Evolutionary conservation across 2,797 vertebrate species (phyloP), one percentile per base, ranked within the genome.

Genomic region (Ambastaia sidthimunki): DNA sequence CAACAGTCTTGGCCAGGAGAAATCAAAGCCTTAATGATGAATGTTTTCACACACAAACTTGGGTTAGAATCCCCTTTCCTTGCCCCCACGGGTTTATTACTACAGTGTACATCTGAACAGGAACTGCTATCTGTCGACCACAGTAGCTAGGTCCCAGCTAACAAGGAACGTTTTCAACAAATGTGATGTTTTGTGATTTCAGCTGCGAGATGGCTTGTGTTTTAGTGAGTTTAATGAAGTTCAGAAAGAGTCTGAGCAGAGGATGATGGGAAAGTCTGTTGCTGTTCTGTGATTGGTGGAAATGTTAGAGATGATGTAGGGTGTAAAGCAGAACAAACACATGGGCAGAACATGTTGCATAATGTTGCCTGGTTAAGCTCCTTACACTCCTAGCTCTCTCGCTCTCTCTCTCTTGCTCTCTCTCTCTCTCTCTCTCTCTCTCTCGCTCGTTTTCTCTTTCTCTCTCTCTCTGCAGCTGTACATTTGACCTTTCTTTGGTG

Each of bases 291-390:
- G 15, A 37, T 62, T 41, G 23, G 50, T 31, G 34, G 21, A 7
- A 76, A 71, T 37, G 31, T 37, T 48, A 37, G 66, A 23, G 55
- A 78, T 78, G 76, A 65, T 44, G 68, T 65, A 50, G n/a, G 0
- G 44, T 54, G 44, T 19, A 48, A 41, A 66, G 44, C 21, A 25
- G 31, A 74, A 73, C 28, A 28, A 28, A 28, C 28, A 28, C 47
- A 71, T 34, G 16, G 13, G 18, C 67, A 34, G 50, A 75, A 80
- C 21, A 13, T 60, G 28, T 65, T 59, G 50, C 9, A 11, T 66
- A 75, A 62, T 75, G 28, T 16, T 18, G 23, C 37, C 57, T 23
- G 31, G 62, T 54, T 82, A 55, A 80, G 68, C 77, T 79, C 47
- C 75, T 74, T 83, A 71, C 25, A 67, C 19, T n/a, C n/a, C n/a